Conservation (phyloP, 2,113 vertebrate genomes). For the Pontoporia blainvillei region DNA sequence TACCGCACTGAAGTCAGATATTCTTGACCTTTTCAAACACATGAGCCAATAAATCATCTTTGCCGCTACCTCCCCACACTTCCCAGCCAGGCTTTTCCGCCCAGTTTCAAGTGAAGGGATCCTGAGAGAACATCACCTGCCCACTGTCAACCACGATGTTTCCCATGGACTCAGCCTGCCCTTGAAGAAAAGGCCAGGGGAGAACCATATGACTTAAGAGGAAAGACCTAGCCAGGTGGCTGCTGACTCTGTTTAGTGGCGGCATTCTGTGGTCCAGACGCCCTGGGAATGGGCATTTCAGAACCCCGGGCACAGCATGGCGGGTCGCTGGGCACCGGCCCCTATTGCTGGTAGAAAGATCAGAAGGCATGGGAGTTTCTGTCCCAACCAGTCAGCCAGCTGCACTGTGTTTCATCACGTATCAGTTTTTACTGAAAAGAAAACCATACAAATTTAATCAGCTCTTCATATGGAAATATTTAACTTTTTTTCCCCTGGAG, state of each 20-base stretch:
- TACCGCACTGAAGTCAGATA: background rate
- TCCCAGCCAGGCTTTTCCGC: background rate
- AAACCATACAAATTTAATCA: conserved; percentile 87
- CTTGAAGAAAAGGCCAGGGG: background rate
- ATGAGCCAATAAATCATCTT: background rate
- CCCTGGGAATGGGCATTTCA: conserved; percentile 20
- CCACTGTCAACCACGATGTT: background rate
- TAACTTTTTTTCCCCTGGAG: conserved; percentile 78
- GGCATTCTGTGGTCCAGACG: conserved; percentile 24
- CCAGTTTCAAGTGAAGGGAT: background rate
- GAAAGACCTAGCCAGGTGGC: background rate
- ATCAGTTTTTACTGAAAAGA: conserved; percentile 85
- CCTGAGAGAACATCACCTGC: rapidly evolving
- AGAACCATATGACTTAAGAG: background rate
- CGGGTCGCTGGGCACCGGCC: background rate
- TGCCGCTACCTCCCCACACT: background rate
- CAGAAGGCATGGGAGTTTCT: conserved; percentile 69
- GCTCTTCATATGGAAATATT: conserved; percentile 86
- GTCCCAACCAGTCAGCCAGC: conserved; percentile 77
- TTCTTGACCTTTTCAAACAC: background rate
- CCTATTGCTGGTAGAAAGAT: conserved; percentile 59
- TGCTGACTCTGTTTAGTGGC: background rate
- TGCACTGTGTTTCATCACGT: conserved; percentile 81
- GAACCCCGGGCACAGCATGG: conserved; percentile 22
- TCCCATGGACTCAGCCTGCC: background rate